A percentile compares a stretch with the other conserved stretches of the same genome.
Evolutionary conservation across 2,797 vertebrate species (phyloP).

Genomic region (Schizothorax lantsangensis): DNA sequence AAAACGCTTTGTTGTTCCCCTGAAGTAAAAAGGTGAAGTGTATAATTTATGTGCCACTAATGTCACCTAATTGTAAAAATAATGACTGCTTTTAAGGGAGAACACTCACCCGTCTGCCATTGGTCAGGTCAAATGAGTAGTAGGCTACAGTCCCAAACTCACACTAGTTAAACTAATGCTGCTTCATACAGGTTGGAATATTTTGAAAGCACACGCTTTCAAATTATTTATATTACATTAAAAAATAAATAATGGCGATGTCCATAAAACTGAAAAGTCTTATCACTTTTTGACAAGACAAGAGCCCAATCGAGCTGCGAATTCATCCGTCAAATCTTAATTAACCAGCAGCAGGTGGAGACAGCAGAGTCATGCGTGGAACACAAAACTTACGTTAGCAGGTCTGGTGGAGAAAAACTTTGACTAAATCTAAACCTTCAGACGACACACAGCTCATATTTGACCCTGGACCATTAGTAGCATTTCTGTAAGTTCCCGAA

Average conservation of each 20-base stretch:
- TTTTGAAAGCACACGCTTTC: neutral
- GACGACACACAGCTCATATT: too few relatives aligned
- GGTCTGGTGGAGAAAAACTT: too few relatives aligned
- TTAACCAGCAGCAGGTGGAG: too few relatives aligned
- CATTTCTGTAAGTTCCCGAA: too few relatives aligned
- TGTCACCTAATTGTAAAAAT: neutral
- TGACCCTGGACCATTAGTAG: too few relatives aligned
- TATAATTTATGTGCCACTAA: slow-evolving; percentile 22
- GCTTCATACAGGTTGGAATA: neutral
- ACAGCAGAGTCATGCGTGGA: too few relatives aligned
- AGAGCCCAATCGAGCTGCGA: neutral
- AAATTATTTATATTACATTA: neutral
- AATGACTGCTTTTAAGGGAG: slow-evolving; percentile 10
- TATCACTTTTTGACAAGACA: neutral
- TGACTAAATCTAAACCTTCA: too few relatives aligned
- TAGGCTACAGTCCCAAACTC: neutral
- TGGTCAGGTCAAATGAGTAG: neutral
- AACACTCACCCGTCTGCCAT: neutral
- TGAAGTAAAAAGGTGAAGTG: neutral
- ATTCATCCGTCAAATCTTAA: neutral
- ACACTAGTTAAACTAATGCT: neutral
- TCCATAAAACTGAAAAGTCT: neutral
- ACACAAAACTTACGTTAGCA: too few relatives aligned
- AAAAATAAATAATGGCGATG: neutral
- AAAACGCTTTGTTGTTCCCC: slow-evolving; percentile 2